Evolutionary conservation across 1,140 invertebrate genomes (phyloP), one percentile per base, ranked within the genome.

Genomic region (Sitobion miscanthi): DNA sequence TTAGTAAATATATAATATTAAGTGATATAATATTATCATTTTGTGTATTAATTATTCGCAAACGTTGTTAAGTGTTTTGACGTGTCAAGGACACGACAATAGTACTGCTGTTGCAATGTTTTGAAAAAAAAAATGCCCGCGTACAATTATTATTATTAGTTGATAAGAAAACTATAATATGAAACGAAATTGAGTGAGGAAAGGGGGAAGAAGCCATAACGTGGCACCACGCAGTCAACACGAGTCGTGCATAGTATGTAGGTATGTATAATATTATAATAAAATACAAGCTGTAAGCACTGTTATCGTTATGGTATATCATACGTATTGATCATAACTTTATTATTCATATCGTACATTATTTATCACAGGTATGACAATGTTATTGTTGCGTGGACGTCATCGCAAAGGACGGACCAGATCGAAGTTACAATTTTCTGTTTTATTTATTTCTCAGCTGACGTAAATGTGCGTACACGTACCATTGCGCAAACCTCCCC

Each of bases 41-140:
- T 35, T 87, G 86, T 87, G n/a, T 87, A 87, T 49, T 49, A 49
- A 87, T 49, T 87, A 87, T 87, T 49, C 25, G 86, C 45, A 47
- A 30, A n/a, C 86, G 30, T 47, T n/a, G 30, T 87, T 87, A 87
- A 87, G 86, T 49, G 86, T 49, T 87, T 87, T 20, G 47, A 35
- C n/a, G 86, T 87, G 86, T 87, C 86, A 87, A 87, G 86, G 85
- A 87, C 85, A 47, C 85, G 30, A 52, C 7, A n/a, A 4, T 49
- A 47, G 6, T 7, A 17, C 52, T 52, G 25, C 25, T 23, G 42
- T 85, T 42, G 9, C 21, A 42, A 11, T 85, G 23, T 25, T 42
- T 42, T 25, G 83, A 42, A 25, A 2, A 30, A 42, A 23, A 23
- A 42, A 85, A 85, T 42, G 42, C 21, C 83, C 11, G 38, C 25